Base-by-base conservation (phyloP, 1,140 invertebrate species). In the Eumaeus atala region DNA sequence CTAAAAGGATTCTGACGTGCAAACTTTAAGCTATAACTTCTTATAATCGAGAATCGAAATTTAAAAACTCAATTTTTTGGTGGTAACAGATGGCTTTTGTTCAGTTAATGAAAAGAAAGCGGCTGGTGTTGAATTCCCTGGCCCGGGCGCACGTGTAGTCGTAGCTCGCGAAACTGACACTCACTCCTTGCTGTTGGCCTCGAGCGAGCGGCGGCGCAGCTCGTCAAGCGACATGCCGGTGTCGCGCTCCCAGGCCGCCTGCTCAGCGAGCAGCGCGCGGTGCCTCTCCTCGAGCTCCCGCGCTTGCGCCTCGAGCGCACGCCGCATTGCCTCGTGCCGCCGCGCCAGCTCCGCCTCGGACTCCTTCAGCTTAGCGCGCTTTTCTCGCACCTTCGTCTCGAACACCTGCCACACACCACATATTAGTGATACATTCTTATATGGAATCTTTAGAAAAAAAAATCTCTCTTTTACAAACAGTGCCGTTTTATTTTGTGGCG, bases 311-410 rank as follows among this genome's bases (percentile, higher is more conserved):
- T 97, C 95, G 40, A 97, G 88, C 56, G 92, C 87, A 61, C 89
- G 89, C 66, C 89, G 86, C 48, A 89, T 90, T 14, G 88, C 89
- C 70, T 92, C 91, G 72, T 92, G 91, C 35, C 91, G 83, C 64
- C 91, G 86, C 38, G 90, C 90, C 73, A 92, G 67, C 79, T 98
- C 97, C 57, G 92, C 89, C 87, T 98, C 96, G 0, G 95, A 95
- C 79, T 98, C 95, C 79, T 96, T 96, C 44, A 98, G 87, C 81
- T 97, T 97, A 68, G 96, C 95, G 72, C 95, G 95, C 87, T 97
- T 97, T 74, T 97, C 96, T 62, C 94, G 92, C 2, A 97, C 96
- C 84, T 95, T 96, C 90, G 93, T 92, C 66, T 92, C 91, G 71
- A 92, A 92, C 55, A 92, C 91, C 84, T 86, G 59, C 1, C 44